Evolutionary conservation across 2,888 invertebrate genomes (phyloP).

Genomic region (Salpingus planirostris): DNA sequence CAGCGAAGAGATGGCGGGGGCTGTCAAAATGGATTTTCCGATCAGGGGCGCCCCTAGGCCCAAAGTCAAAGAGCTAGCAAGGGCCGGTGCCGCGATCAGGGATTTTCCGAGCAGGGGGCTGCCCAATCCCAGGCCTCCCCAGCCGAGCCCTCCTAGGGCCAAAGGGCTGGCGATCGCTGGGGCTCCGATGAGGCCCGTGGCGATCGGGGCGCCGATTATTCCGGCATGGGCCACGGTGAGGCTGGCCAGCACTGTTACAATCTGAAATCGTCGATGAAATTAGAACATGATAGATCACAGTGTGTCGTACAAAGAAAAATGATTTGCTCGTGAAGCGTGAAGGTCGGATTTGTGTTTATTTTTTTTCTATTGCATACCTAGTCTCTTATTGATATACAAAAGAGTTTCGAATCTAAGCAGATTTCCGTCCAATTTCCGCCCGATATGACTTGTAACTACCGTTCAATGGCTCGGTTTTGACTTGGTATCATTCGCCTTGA

Average conservation of each 20-base stretch:
- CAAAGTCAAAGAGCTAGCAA: constrained; percentile 2
- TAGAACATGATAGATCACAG: too few relatives aligned
- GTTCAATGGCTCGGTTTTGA: too few relatives aligned
- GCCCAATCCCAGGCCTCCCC: not conserved
- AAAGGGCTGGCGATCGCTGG: constrained; percentile 4
- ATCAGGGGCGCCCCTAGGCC: constrained; percentile 6
- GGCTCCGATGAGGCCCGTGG: constrained; percentile 3
- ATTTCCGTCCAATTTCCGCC: too few relatives aligned
- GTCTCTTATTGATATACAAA: too few relatives aligned
- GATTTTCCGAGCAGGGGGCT: constrained; percentile 4
- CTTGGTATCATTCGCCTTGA: too few relatives aligned
- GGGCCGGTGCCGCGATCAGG: constrained; percentile 5
- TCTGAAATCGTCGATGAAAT: too few relatives aligned
- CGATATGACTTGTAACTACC: too few relatives aligned
- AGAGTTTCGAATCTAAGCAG: too few relatives aligned
- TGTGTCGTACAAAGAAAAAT: too few relatives aligned
- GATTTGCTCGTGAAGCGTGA: constrained; percentile 3
- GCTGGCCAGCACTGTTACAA: constrained; percentile 4
- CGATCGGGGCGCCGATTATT: constrained; percentile 6
- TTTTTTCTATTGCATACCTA: too few relatives aligned
- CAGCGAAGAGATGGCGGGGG: constrained; percentile 1
- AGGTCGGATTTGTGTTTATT: too few relatives aligned
- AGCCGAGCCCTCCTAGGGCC: not conserved
- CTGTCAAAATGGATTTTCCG: constrained; percentile 4
- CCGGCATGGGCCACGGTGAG: constrained; percentile 8